phyloP scores from a whole-genome alignment of 2,888 invertebrate species.

The Bombylius major region DNA sequence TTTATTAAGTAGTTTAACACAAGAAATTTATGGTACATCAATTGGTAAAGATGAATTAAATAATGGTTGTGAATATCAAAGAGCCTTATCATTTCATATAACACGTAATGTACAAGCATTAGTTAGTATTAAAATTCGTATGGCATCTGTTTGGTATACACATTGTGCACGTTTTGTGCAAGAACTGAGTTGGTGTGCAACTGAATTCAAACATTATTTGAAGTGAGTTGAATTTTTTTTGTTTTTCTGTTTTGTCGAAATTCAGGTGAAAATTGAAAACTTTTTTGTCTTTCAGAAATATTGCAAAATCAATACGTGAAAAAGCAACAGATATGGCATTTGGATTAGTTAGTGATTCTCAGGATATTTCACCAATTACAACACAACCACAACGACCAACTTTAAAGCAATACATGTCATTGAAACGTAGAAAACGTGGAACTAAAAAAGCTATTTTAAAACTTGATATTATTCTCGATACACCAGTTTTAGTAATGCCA shows the following conservation, averaged over 20 bases:
- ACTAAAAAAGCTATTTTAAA: conserved; percentile 2
- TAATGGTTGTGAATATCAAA: conserved; percentile 25
- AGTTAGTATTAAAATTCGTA: conserved; percentile 38
- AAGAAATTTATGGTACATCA: conserved; percentile 34
- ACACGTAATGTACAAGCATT: conserved; percentile 27
- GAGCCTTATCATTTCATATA: conserved; percentile 35
- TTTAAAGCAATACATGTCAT: neutral
- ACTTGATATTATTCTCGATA: conserved; percentile 71
- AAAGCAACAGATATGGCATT: conserved; percentile 92
- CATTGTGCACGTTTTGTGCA: conserved; percentile 78
- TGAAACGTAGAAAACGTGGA: neutral
- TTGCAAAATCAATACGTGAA: conserved; percentile 73
- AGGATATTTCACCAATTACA: conserved; percentile 12
- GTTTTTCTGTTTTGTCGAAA: conserved; percentile 10
- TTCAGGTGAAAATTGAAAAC: too few relatives aligned
- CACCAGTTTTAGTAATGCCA: conserved; percentile 83
- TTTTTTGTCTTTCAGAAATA: conserved; percentile 40
- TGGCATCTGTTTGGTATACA: conserved; percentile 88
- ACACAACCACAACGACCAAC: neutral
- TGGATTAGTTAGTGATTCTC: conserved; percentile 48
- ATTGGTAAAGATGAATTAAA: conserved; percentile 8
- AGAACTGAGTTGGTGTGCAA: conserved; percentile 77
- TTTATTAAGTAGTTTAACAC: conserved; percentile 27
- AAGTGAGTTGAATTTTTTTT: conserved; percentile 20
- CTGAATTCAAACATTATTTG: conserved; percentile 75